phyloP scores from a whole-genome alignment of 2,888 invertebrate species.

The Pristionchus entomophagus region DNA sequence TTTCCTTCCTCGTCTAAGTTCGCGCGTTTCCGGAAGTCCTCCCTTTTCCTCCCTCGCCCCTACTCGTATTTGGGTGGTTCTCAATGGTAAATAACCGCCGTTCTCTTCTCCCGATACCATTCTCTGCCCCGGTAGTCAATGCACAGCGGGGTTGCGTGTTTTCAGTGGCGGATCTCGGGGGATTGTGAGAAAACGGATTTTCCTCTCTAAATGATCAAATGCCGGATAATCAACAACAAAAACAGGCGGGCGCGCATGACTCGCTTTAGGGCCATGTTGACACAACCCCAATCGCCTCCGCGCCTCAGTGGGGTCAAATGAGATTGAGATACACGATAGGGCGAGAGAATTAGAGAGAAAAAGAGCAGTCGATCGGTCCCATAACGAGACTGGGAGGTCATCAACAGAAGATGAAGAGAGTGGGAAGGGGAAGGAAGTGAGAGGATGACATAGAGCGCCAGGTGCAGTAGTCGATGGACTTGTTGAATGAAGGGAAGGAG shows the following conservation, averaged over 20 bases:
- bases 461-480: background rate
- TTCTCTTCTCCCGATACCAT: slow-evolving; percentile 6
- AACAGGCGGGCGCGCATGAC: background rate
- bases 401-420: slow-evolving; percentile 34
- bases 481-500: background rate
- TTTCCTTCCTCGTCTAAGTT: no score
- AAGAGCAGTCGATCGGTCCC: background rate
- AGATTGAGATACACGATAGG: background rate
- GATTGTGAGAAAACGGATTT: no score
- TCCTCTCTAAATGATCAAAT: background rate
- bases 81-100: slow-evolving; percentile 1
- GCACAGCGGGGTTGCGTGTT: no score
- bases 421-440: background rate
- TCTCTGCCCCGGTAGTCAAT: background rate
- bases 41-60: background rate
- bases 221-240: background rate
- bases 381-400: background rate
- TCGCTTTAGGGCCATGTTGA: slow-evolving; percentile 18
- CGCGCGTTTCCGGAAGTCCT: slow-evolving; percentile 13
- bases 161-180: no score
- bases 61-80: background rate
- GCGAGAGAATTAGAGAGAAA: slow-evolving; percentile 16
- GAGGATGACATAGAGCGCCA: no score
- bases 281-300: background rate
- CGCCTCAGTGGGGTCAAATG: background rate